Evolutionary conservation across 2,113 vertebrate species (phyloP).

Genomic region (Vombatus ursinus): DNA sequence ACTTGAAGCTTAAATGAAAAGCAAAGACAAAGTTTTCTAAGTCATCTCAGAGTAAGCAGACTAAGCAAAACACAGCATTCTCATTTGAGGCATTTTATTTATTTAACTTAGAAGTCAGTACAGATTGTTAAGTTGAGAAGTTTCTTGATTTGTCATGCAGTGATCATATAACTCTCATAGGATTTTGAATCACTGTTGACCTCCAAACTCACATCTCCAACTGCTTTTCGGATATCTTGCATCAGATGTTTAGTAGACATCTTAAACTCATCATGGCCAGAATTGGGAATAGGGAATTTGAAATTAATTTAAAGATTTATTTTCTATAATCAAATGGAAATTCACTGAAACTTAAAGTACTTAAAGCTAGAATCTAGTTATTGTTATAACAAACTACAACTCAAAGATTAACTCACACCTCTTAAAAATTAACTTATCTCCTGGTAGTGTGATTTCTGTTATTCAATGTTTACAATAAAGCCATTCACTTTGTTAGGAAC

Average conservation of each 20-base stretch:
- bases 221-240: no score
- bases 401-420: neutral
- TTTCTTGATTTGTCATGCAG: neutral
- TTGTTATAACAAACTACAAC: neutral
- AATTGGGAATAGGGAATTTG: neutral
- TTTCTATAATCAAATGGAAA: conserved; percentile 9
- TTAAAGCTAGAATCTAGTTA: neutral
- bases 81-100: neutral
- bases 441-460: neutral
- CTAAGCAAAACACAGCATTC: neutral
- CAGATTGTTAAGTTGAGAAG: fast-evolving
- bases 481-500: no score
- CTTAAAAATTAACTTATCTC: conserved; percentile 42
- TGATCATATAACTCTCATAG: fast-evolving
- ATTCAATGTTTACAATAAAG: neutral
- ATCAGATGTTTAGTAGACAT: no score
- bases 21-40: conserved; percentile 16
- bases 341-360: conserved; percentile 4
- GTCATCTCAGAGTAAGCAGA: conserved; percentile 17
- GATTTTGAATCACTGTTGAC: neutral
- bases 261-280: no score
- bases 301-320: conserved; percentile 7
- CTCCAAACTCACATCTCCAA: no score
- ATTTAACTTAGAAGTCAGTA: neutral
- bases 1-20: neutral